phyloP scores from a whole-genome alignment of 2,888 invertebrate genomes.

The Eupsilia transversa region DNA sequence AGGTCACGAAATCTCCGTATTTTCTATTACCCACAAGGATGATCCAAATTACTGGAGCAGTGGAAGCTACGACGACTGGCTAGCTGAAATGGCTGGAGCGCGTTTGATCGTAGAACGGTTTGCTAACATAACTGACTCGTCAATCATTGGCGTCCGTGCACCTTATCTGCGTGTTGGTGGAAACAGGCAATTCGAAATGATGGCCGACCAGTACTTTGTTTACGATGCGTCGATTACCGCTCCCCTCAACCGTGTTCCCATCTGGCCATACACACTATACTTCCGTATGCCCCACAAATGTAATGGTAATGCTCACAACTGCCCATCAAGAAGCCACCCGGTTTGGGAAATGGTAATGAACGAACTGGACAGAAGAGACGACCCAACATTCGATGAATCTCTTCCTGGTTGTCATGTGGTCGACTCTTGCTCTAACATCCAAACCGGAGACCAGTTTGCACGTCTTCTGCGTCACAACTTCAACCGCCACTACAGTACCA shows the following conservation, averaged over 20 bases:
- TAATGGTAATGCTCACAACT: slow-evolving; percentile 98
- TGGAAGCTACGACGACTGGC: slow-evolving; percentile 97
- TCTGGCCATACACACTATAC: slow-evolving; percentile 99
- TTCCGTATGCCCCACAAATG: slow-evolving; percentile 99
- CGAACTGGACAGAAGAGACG: slow-evolving; percentile 97
- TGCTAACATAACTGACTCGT: slow-evolving; percentile 97
- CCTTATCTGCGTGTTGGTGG: slow-evolving; percentile 97
- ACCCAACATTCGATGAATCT: slow-evolving; percentile 97
- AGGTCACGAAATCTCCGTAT: slow-evolving; percentile 97
- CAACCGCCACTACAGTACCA: slow-evolving; percentile 97
- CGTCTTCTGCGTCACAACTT: slow-evolving; percentile 98
- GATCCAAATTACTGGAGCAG: slow-evolving; percentile 97
- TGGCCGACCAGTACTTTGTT: slow-evolving; percentile 98
- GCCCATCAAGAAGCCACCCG: slow-evolving; percentile 97
- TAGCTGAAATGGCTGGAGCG: slow-evolving; percentile 98
- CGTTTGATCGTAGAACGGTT: slow-evolving; percentile 96
- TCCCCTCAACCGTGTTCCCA: slow-evolving; percentile 96
- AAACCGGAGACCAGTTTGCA: slow-evolving; percentile 97
- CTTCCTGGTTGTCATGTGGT: slow-evolving; percentile 98
- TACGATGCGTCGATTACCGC: slow-evolving; percentile 99
- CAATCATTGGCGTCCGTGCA: slow-evolving; percentile 96
- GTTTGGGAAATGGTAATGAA: slow-evolving; percentile 99
- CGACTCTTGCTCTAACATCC: slow-evolving; percentile 98
- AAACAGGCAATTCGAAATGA: slow-evolving; percentile 99
- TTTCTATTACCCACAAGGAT: slow-evolving; percentile 97